These are phyloP conservation scores for Coreoperca whiteheadi DNA, from an alignment of 2,113 vertebrate genomes.

Conservation along the genomic window DNA sequence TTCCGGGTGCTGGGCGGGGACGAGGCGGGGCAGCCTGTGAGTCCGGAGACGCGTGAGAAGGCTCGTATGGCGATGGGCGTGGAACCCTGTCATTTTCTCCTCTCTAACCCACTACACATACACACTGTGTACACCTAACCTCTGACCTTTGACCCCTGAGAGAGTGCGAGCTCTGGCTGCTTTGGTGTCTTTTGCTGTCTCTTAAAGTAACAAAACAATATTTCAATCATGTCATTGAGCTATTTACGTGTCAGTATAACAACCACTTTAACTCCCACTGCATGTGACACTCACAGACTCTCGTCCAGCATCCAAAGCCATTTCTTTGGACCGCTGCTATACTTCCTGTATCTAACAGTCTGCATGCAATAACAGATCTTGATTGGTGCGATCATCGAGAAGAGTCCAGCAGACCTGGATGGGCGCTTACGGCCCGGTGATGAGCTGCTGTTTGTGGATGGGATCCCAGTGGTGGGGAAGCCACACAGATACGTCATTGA, in stretches of 20 bases:
- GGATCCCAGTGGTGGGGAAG: constrained; percentile 94
- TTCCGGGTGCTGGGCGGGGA: constrained; percentile 98
- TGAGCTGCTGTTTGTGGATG: constrained; percentile 95
- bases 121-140: constrained; percentile 64
- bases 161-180: constrained; percentile 69
- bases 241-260: constrained; percentile 42
- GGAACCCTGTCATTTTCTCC: constrained; percentile 79
- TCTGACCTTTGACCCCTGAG: constrained; percentile 65
- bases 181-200: constrained; percentile 41
- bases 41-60: constrained; percentile 88
- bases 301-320: not conserved
- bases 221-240: not conserved
- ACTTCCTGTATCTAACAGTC: constrained; percentile 25
- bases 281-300: constrained; percentile 24
- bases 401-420: constrained; percentile 96
- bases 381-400: constrained; percentile 97
- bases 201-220: constrained; percentile 42
- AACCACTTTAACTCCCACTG: constrained; percentile 49
- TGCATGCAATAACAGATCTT: constrained; percentile 87
- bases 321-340: too few species aligned
- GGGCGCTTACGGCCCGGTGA: constrained; percentile 96
- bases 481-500: constrained; percentile 98
- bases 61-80: constrained; percentile 83
- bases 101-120: constrained; percentile 68
- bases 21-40: constrained; percentile 97